Evolutionary conservation across 1,140 invertebrate genomes (phyloP).

Genomic region (Drosophila ambigua): DNA sequence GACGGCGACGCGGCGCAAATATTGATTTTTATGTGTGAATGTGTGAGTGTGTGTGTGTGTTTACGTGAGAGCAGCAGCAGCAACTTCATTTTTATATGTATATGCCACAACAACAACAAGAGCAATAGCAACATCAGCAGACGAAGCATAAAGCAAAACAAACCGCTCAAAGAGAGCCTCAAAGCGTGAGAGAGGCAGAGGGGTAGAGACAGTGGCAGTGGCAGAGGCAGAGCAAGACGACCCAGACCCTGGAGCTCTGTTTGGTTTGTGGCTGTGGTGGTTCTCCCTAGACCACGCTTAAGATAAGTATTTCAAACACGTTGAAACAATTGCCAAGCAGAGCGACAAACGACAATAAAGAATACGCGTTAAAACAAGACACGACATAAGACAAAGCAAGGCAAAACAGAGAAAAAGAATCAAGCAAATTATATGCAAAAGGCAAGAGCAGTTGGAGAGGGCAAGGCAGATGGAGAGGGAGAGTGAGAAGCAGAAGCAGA

Average conservation of each 20-base stretch:
- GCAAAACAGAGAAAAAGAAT: conserved; percentile 19
- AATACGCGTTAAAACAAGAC: conserved; percentile 52
- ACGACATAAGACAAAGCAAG: conserved; percentile 7
- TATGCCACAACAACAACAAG: conserved; percentile 3
- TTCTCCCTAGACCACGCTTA: conserved; percentile 34
- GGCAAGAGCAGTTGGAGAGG: neutral
- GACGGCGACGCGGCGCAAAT: conserved; percentile 71
- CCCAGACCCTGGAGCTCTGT: conserved; percentile 24
- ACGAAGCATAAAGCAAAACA: conserved; percentile 53
- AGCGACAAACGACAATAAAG: conserved; percentile 32
- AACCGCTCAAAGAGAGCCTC: conserved; percentile 52
- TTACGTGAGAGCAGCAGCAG: conserved; percentile 47
- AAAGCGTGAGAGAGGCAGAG: conserved; percentile 55
- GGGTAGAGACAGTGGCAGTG: neutral
- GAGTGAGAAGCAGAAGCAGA: neutral
- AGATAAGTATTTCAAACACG: conserved; percentile 72
- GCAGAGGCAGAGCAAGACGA: neutral
- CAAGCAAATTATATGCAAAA: conserved; percentile 57
- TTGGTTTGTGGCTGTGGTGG: no score
- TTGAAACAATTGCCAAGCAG: conserved; percentile 65
- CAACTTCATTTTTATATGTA: conserved; percentile 65
- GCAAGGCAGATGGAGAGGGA: no score
- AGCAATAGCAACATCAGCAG: conserved; percentile 4
- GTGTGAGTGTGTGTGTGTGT: conserved; percentile 47
- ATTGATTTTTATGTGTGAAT: conserved; percentile 71